A percentile compares a stretch with the other conserved stretches of the same genome.
phyloP scores from a whole-genome alignment of 2,797 vertebrate genomes.

The Sardinella longiceps region DNA sequence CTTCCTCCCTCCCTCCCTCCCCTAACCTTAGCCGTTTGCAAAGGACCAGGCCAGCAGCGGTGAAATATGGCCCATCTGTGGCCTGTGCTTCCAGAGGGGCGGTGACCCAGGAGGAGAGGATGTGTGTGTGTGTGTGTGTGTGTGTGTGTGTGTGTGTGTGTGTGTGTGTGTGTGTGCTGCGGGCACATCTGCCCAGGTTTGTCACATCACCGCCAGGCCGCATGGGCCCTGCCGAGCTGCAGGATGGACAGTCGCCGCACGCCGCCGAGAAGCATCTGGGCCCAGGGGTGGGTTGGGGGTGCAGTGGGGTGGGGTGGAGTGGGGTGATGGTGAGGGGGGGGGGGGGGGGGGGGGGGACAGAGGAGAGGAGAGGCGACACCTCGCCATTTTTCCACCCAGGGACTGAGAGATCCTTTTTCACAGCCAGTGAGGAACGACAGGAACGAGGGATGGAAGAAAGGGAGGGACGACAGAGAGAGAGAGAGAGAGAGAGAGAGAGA shows the following conservation, averaged over 20 bases:
- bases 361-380: neutral
- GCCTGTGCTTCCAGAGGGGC: slow-evolving; percentile 59
- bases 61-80: slow-evolving; percentile 74
- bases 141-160: no score
- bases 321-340: no score
- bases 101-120: slow-evolving; percentile 62
- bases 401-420: slow-evolving; percentile 4
- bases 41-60: slow-evolving; percentile 52
- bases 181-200: slow-evolving; percentile 67
- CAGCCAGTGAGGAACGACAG: neutral
- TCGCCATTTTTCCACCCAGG: slow-evolving; percentile 44
- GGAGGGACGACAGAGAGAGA: neutral
- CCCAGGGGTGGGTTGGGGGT: slow-evolving; percentile 48
- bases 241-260: slow-evolving; percentile 65
- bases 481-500: neutral
- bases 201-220: slow-evolving; percentile 68
- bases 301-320: no score
- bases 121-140: no score
- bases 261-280: slow-evolving; percentile 75
- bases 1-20: neutral
- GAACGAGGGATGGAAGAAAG: neutral
- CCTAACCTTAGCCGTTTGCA: slow-evolving; percentile 40
- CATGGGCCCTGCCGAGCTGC: slow-evolving; percentile 62
- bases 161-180: no score
- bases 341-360: no score